These are phyloP conservation scores for Porites rus DNA, from an alignment of 92 coral and sea anemone genomes.

Conservation along the genomic window DNA sequence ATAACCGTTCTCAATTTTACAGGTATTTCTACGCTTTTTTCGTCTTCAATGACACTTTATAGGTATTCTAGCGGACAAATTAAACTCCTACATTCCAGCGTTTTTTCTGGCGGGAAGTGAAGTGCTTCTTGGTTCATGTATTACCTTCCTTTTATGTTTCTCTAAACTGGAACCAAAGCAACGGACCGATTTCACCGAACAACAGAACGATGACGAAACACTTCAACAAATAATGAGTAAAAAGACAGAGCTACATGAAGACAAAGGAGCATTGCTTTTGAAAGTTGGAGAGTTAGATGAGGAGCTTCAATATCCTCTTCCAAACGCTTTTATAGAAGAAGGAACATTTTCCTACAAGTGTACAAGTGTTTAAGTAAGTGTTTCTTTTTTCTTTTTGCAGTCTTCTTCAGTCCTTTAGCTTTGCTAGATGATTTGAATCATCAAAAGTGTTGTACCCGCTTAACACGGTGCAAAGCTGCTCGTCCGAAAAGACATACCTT, in stretches of 20 bases:
- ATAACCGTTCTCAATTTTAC: no score
- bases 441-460: no score
- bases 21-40: no score
- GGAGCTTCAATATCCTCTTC: not conserved
- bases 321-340: no score
- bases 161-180: not conserved
- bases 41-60: not conserved
- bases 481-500: no score
- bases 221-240: not conserved
- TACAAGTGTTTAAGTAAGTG: no score
- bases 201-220: not conserved
- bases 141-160: not conserved
- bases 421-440: no score
- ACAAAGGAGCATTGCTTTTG: not conserved
- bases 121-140: not conserved
- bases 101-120: not conserved
- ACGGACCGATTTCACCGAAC: not conserved
- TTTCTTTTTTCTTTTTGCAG: no score
- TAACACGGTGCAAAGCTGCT: no score
- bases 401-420: no score
- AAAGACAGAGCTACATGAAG: not conserved
- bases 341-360: no score
- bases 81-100: not conserved
- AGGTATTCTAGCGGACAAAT: not conserved
- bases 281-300: not conserved